These are phyloP conservation scores for Drosophila nasuta DNA, from an alignment of 1,140 invertebrate species.

Conservation along the genomic window DNA sequence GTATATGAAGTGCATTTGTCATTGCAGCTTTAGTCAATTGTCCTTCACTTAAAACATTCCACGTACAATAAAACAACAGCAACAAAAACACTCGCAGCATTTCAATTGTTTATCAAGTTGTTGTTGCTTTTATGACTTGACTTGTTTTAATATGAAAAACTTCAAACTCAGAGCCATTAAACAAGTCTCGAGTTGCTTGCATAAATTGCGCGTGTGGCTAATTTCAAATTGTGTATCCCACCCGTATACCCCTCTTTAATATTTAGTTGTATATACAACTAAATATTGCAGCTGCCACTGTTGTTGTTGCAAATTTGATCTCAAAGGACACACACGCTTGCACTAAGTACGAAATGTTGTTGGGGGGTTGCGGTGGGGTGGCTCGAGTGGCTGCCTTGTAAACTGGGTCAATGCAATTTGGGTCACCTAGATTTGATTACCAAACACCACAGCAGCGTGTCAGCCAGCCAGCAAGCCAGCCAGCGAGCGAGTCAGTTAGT, in stretches of 20 bases:
- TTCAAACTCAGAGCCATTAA: slow-evolving; percentile 28
- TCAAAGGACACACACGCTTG: slow-evolving; percentile 33
- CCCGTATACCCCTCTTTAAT: slow-evolving; percentile 4
- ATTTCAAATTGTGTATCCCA: slow-evolving; percentile 20
- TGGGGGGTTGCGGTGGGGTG: slow-evolving; percentile 15
- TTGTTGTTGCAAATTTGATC: slow-evolving; percentile 29
- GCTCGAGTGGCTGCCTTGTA: slow-evolving; percentile 27
- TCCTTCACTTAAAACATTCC: slow-evolving; percentile 39
- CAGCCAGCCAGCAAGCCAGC: neutral
- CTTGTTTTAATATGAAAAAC: slow-evolving; percentile 33
- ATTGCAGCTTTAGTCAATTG: slow-evolving; percentile 38
- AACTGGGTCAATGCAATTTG: slow-evolving; percentile 51
- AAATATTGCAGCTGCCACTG: neutral
- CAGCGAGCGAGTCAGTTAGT: slow-evolving; percentile 8
- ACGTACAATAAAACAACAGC: slow-evolving; percentile 24
- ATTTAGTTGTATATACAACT: slow-evolving; percentile 5
- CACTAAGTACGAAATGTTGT: neutral
- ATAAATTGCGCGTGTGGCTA: slow-evolving; percentile 25
- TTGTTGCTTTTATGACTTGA: slow-evolving; percentile 25
- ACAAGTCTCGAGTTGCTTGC: slow-evolving; percentile 18
- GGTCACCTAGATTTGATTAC: slow-evolving; percentile 52
- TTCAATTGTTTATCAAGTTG: slow-evolving; percentile 27
- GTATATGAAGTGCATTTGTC: slow-evolving; percentile 33
- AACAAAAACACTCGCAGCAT: slow-evolving; percentile 20
- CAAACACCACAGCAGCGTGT: slow-evolving; percentile 32